Evolutionary conservation across 2,888 invertebrate species (phyloP), one percentile per base, ranked within the genome.

Genomic region (Bursaphelenchus okinawaensis): DNA sequence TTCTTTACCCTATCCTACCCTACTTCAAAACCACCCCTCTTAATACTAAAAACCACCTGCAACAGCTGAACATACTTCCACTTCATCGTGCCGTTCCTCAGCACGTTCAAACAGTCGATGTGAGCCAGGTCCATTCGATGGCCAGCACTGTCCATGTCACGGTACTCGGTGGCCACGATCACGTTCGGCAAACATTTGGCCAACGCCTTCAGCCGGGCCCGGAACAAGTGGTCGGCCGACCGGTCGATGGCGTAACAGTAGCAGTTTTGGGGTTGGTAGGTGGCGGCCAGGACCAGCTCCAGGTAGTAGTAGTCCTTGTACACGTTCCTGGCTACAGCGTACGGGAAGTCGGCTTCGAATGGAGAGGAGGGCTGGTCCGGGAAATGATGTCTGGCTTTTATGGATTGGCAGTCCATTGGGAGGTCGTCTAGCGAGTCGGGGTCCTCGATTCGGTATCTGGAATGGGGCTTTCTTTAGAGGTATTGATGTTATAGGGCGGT

Each of bases 111-210:
- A 23, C 63, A 63, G 12, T 65, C 26, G 7, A 63, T n/a, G 12
- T 16, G 16, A 7, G 63, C 19, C 19, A 7, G 6, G 8, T 9
- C 24, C 31, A 29, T 29, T 6, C 19, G 9, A 29, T 27, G 31
- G 4, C 63, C 63, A 22, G n/a, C 7, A 9, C 54, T 50, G 16
- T 63, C 66, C 12, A 63, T 50, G 7, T 66, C 66, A 12, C 51
- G 56, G n/a, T 8, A 28, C 26, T 50, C 7, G 7, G n/a, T 7
- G 7, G 65, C 12, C 8, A 40, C 22, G 12, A 40, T 9, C 8
- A 63, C 63, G 20, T 63, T 63, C 16, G 62, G 63, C 7, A 63
- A 63, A 28, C 63, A 63, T 7, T 8, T 28, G n/a, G 63, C 65
- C 29, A 63, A 27, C 16, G 20, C 7, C 9, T 29, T 12, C 8